These are phyloP conservation scores for Hycleus cichorii DNA, from an alignment of 1,140 invertebrate genomes.

Conservation along the genomic window DNA sequence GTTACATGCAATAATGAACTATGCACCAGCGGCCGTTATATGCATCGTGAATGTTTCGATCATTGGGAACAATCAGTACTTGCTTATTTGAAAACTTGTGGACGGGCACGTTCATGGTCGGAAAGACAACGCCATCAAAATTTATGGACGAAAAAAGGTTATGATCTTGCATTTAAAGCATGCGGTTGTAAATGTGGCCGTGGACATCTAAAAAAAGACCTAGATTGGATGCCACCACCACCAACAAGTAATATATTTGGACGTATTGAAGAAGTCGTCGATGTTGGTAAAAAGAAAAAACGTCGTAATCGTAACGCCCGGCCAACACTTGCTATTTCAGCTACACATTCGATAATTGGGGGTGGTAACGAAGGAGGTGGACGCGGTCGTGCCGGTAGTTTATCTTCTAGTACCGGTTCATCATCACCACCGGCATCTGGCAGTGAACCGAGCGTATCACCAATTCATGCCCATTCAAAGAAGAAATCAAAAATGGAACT, in stretches of 20 bases:
- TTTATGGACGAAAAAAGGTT: conserved; percentile 95
- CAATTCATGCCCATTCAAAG: conserved; percentile 57
- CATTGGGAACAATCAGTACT: conserved; percentile 84
- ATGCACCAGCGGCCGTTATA: conserved; percentile 78
- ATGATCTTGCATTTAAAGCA: conserved; percentile 86
- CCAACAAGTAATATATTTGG: conserved; percentile 40
- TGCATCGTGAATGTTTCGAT: conserved; percentile 94
- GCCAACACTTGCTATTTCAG: conserved; percentile 48
- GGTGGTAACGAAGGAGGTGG: conserved; percentile 27
- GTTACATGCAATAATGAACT: conserved; percentile 94
- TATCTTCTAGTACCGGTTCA: conserved; percentile 58
- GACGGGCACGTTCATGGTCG: conserved; percentile 85
- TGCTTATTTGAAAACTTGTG: conserved; percentile 80
- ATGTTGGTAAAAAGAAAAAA: conserved; percentile 59
- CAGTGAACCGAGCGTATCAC: conserved; percentile 64
- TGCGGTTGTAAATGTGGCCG: conserved; percentile 81
- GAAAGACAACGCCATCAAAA: conserved; percentile 90
- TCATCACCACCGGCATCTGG: conserved; percentile 60
- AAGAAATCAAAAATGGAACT: conserved; percentile 72
- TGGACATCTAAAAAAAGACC: conserved; percentile 88
- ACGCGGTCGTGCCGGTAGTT: conserved; percentile 53
- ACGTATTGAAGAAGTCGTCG: conserved; percentile 36
- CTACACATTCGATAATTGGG: conserved; percentile 41
- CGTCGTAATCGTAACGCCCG: conserved; percentile 55
- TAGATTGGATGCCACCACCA: conserved; percentile 78